Evolutionary conservation across 2,888 invertebrate species (phyloP), one percentile per base, ranked within the genome.

Genomic region (Cheilosia vernalis): DNA sequence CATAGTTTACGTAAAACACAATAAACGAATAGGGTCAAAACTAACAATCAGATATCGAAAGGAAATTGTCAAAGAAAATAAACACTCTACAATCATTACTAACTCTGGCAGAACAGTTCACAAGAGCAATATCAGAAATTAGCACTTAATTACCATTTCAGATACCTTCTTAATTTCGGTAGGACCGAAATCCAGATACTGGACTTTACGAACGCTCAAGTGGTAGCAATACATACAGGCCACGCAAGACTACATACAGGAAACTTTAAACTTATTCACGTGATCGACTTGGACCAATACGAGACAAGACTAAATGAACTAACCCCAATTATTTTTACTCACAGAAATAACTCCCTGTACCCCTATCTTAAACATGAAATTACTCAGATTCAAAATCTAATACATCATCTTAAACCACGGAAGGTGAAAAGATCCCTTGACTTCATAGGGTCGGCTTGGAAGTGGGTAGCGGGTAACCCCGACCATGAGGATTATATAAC

Each of bases 11-110:
- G 58, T 81, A 7, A 73, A 51, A 37, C 67, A 77, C 17, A 77
- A 81, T n/a, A n/a, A n/a, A n/a, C n/a, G n/a, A n/a, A n/a, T 73
- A 67, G 77, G 80, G 13, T 81, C 76, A 6, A 81, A 84, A 72
- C n/a, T 78, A 63, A 73, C 67, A n/a, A 30, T 49, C 19, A 61
- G 82, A 13, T 76, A 77, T 21, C 67, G 87, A 63, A 49, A 77
- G 55, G 66, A 87, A 77, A 56, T 67, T 27, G 70, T 77, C 3
- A 44, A 60, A 1, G 83, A 72, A 67, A 77, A 77, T 13, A 67
- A 55, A 56, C 17, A 49, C 2, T n/a, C 2, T n/a, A 69, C 60
- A 2, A 64, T 83, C 49, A 10, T 77, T 40, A 77, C 56, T 21
- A 42, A 83, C 55, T 63, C 67, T 4, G 77, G 72, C 7, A 56